These are phyloP conservation scores for Callithrix jacchus DNA, from an alignment of 2,113 vertebrate genomes.

Conservation along the genomic window DNA sequence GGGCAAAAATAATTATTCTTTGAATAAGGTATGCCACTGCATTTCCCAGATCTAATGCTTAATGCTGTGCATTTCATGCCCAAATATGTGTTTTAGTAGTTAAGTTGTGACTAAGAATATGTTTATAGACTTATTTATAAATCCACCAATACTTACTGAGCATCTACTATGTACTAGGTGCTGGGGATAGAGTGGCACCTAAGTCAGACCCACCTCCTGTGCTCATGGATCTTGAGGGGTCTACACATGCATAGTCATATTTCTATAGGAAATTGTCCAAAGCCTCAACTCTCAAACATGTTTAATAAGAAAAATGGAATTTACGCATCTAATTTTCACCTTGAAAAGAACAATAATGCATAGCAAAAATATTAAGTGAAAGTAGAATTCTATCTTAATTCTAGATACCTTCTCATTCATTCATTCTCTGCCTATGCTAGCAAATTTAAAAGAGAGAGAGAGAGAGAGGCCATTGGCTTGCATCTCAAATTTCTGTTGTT, in stretches of 20 bases:
- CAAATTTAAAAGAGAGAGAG: not conserved
- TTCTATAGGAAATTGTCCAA: not conserved
- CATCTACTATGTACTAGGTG: not conserved
- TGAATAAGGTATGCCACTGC: not conserved
- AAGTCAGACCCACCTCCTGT: not conserved
- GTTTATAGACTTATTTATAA: not conserved
- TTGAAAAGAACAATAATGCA: not conserved
- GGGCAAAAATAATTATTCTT: not conserved
- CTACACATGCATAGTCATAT: not conserved
- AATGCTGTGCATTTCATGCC: not conserved
- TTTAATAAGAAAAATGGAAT: not conserved
- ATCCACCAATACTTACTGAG: not conserved
- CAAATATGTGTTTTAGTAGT: not conserved
- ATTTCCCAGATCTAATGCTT: not conserved
- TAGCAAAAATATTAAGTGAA: not conserved
- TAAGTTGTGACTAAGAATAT: not conserved
- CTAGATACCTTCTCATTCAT: not conserved
- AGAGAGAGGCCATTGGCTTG: not conserved
- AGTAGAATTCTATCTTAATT: slow-evolving; percentile 16
- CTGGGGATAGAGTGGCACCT: not conserved
- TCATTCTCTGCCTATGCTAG: not conserved
- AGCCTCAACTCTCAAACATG: not conserved
- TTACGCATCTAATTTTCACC: not conserved
- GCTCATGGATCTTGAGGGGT: not conserved
- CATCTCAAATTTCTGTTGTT: slow-evolving; percentile 64